A percentile compares a stretch with the other conserved stretches of the same genome.
Conservation (phyloP, 2,113 vertebrate species). For the Engystomops pustulosus region DNA sequence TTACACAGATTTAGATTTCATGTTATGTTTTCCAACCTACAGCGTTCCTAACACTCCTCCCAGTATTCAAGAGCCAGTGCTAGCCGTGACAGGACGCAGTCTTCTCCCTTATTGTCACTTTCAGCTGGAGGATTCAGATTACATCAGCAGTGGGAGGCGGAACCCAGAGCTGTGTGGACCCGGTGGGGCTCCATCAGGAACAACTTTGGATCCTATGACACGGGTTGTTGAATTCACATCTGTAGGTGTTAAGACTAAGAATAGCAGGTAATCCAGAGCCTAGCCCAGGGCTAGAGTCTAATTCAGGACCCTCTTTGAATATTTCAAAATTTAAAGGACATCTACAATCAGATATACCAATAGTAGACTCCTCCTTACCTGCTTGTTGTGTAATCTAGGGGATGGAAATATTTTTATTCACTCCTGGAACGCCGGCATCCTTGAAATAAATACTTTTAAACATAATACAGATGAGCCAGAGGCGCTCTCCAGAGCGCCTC, state of each 20-base stretch:
- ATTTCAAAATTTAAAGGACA: neutral
- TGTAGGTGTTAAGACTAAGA: slow-evolving; percentile 71
- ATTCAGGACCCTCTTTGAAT: neutral
- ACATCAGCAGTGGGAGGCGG: slow-evolving; percentile 69
- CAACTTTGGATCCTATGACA: slow-evolving; percentile 71
- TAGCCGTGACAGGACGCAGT: slow-evolving; percentile 77
- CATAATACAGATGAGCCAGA: too few relatives aligned
- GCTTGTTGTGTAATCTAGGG: too few relatives aligned
- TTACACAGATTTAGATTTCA: neutral
- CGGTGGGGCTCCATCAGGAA: slow-evolving; percentile 36
- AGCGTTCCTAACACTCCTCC: slow-evolving; percentile 84
- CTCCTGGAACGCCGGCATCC: too few relatives aligned
- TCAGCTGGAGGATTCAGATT: slow-evolving; percentile 85
- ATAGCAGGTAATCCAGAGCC: slow-evolving; percentile 69
- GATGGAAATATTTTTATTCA: too few relatives aligned
- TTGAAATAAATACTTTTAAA: too few relatives aligned
- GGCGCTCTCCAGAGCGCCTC: too few relatives aligned
- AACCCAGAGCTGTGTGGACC: slow-evolving; percentile 68
- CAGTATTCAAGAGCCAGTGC: slow-evolving; percentile 65
- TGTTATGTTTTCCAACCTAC: neutral
- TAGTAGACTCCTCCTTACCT: too few relatives aligned
- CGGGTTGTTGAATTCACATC: slow-evolving; percentile 82
- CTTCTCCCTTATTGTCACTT: slow-evolving; percentile 82
- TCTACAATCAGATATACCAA: too few relatives aligned
- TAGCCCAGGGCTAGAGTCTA: neutral